Evolutionary conservation across 1,140 invertebrate genomes (phyloP), one percentile per base, ranked within the genome.

Genomic region (Aphelinus atriplicis): DNA sequence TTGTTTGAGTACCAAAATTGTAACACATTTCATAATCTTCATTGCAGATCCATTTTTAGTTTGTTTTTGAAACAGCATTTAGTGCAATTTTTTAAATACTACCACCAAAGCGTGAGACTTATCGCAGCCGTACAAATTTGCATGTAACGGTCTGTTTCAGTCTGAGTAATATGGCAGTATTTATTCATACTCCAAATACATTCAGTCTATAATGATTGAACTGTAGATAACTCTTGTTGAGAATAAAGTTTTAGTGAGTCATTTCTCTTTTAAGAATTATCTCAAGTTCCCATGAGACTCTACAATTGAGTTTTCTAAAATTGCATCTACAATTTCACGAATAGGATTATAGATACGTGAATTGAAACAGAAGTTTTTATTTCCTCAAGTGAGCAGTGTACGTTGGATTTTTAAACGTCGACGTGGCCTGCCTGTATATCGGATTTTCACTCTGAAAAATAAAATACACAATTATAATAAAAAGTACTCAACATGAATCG

Each of bases 361-460:
- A 26, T 26, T 26, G 26, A 26, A 26, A 26, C 26, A 26, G 26
- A 26, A 26, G 26, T 26, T 26, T 26, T 26, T 26, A 26, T 26
- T 26, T 26, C 26, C 26, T 26, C 26, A 51, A 46, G 63, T 57
- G 80, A 68, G 71, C 95, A 78, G 93, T 93, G 81, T 98, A 99
- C 3, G 95, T 98, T 60, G 98, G 98, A 90, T 99, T 99, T 87
- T 98, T 98, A 89, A 98, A 99, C 43, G 97, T 99, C 45, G 97
- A 97, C n/a, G 97, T 99, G 9, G 97, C 97, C 91, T 97, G 96
- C 86, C 96, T 97, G 90, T 98, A 99, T 81, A 99, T 96, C 67
- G 98, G 98, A 92, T 99, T 99, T 87, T 99, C 97, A 76, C 96
- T 96, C 95, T 97, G 88, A 81, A 82, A 79, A 63, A 75, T 64